phyloP scores from a whole-genome alignment of 2,113 vertebrate species.

The Aegotheles bennettii region DNA sequence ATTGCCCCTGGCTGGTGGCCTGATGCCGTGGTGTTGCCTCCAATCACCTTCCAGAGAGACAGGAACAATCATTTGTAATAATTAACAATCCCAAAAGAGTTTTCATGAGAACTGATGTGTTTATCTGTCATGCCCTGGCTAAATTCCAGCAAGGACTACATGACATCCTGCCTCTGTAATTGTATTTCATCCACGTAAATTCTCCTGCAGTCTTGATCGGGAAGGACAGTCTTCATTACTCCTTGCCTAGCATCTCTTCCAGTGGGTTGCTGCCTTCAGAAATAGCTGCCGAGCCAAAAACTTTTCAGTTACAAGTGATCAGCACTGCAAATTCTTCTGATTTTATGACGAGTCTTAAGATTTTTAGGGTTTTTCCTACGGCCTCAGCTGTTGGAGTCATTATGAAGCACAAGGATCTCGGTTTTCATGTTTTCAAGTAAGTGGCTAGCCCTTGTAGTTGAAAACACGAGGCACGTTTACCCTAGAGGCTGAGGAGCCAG shows the following conservation, averaged over 20 bases:
- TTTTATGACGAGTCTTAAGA: neutral
- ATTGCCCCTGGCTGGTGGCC: neutral
- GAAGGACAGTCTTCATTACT: neutral
- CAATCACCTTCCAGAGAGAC: neutral
- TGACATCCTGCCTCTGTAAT: neutral
- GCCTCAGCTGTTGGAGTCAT: neutral
- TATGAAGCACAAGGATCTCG: slow-evolving; percentile 1
- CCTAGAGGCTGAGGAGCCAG: slow-evolving; percentile 53
- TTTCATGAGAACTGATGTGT: neutral
- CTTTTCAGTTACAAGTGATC: neutral
- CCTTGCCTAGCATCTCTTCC: neutral
- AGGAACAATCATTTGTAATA: neutral
- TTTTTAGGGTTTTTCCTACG: neutral
- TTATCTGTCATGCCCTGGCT: slow-evolving; percentile 22
- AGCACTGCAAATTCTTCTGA: neutral
- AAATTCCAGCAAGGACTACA: slow-evolving; percentile 4
- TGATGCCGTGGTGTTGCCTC: neutral
- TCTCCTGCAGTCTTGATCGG: neutral
- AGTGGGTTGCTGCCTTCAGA: neutral
- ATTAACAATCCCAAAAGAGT: slow-evolving; percentile 32
- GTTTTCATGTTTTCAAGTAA: slow-evolving; percentile 46
- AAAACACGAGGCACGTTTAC: slow-evolving; percentile 44
- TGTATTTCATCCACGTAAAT: neutral
- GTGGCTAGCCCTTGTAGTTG: slow-evolving; percentile 35
- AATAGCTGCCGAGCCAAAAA: neutral